A percentile compares a stretch with the other conserved stretches of the same genome.
These are phyloP conservation scores for Selene dorsalis DNA, from an alignment of 2,797 vertebrate species.

Conservation along the genomic window DNA sequence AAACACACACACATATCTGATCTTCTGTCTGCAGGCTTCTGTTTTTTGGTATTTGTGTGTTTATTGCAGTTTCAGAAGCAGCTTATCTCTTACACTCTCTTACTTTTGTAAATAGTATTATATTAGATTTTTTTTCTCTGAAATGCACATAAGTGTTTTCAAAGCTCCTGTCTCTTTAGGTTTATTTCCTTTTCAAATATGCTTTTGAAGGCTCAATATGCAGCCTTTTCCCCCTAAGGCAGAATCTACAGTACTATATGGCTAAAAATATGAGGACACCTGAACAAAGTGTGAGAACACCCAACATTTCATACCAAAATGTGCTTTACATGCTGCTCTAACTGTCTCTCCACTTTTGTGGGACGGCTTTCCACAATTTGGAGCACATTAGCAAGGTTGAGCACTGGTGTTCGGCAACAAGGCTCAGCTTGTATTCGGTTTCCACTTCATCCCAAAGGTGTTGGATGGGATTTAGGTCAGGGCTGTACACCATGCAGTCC, in stretches of 20 bases:
- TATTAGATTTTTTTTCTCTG: neutral
- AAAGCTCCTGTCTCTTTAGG: slow-evolving; percentile 9
- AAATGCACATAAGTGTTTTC: slow-evolving; percentile 17
- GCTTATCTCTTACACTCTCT: slow-evolving; percentile 24
- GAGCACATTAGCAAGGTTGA: neutral
- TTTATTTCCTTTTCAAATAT: slow-evolving; percentile 6
- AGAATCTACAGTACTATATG: slow-evolving; percentile 11
- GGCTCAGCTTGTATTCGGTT: neutral
- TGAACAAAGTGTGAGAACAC: neutral
- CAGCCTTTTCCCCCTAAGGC: neutral
- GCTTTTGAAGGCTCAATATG: slow-evolving; percentile 5
- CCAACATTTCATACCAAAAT: neutral
- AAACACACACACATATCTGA: slow-evolving; percentile 31
- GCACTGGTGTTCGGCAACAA: neutral
- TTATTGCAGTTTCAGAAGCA: slow-evolving; percentile 32
- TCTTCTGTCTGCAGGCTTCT: slow-evolving; percentile 49
- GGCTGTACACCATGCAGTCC: neutral
- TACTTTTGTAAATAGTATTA: slow-evolving; percentile 16
- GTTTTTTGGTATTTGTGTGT: slow-evolving; percentile 49
- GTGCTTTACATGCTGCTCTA: neutral
- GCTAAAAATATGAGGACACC: neutral
- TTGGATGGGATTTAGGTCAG: neutral
- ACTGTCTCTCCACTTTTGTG: neutral
- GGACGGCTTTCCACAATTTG: neutral
- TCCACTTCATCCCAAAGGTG: neutral